phyloP scores from a whole-genome alignment of 2,888 invertebrate genomes.

The Ametastegia equiseti region DNA sequence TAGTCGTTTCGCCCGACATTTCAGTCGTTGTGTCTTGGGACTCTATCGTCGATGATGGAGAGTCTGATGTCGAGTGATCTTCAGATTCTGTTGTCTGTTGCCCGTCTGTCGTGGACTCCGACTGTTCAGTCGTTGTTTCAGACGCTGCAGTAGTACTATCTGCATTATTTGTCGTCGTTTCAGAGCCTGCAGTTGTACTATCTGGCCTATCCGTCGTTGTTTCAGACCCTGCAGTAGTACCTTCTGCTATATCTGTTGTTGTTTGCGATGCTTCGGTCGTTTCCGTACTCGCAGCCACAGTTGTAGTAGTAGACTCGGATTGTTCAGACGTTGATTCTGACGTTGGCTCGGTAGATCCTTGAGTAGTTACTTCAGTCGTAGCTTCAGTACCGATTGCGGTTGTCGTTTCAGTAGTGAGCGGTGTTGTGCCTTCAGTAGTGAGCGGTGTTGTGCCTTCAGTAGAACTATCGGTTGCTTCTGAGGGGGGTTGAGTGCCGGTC shows the following conservation, averaged over 20 bases:
- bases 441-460: constrained; percentile 9
- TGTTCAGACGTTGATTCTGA: constrained; percentile 15
- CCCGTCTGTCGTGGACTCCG: constrained; percentile 50
- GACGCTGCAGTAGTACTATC: constrained; percentile 49
- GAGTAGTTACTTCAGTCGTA: constrained; percentile 34
- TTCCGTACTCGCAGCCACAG: constrained; percentile 3
- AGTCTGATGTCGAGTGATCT: constrained; percentile 53
- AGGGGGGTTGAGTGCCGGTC: constrained; percentile 42
- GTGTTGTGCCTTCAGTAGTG: background rate
- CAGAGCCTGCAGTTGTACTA: constrained; percentile 47
- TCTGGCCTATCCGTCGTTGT: constrained; percentile 52
- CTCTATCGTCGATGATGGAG: constrained; percentile 51
- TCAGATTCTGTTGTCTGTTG: constrained; percentile 41
- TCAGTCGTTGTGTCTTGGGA: constrained; percentile 59
- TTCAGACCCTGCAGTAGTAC: constrained; percentile 49
- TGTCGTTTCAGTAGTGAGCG: background rate
- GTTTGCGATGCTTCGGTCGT: constrained; percentile 15
- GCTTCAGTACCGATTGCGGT: constrained; percentile 31
- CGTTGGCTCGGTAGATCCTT: background rate
- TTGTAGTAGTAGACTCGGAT: constrained; percentile 5
- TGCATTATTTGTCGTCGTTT: constrained; percentile 52
- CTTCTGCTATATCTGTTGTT: too few species aligned
- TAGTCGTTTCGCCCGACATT: constrained; percentile 56
- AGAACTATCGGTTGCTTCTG: constrained; percentile 20
- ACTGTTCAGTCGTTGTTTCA: constrained; percentile 53